These are phyloP conservation scores for Urocynchramus pylzowi DNA, from an alignment of 2,113 vertebrate genomes.

Conservation along the genomic window DNA sequence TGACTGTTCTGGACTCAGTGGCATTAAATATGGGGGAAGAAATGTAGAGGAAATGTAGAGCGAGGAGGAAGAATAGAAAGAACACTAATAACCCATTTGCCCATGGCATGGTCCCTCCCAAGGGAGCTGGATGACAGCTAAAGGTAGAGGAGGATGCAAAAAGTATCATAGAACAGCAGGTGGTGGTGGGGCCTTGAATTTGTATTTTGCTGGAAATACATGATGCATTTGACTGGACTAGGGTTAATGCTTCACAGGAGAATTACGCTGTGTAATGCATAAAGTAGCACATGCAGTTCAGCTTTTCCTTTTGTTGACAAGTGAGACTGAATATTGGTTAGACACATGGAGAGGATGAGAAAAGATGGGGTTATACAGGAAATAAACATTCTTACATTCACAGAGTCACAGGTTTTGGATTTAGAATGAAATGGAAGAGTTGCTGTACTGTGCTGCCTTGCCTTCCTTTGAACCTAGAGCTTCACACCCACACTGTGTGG, in stretches of 20 bases:
- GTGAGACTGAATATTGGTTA: neutral
- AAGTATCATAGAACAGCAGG: neutral
- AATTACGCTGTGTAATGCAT: neutral
- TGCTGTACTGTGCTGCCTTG: neutral
- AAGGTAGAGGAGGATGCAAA: neutral
- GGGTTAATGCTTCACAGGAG: neutral
- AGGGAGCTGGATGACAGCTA: neutral
- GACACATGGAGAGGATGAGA: neutral
- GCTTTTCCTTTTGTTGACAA: neutral
- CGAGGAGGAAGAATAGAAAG: neutral
- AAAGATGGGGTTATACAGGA: neutral
- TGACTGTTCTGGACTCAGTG: neutral
- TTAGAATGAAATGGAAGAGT: neutral
- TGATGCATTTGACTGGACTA: neutral
- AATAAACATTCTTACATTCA: neutral
- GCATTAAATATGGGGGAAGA: neutral
- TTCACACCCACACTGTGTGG: neutral
- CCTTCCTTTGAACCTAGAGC: neutral
- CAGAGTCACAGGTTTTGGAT: neutral
- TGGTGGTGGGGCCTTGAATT: neutral
- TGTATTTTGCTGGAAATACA: neutral
- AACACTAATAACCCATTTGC: rapidly evolving
- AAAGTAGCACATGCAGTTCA: neutral
- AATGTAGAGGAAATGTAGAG: neutral
- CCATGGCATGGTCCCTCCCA: neutral